Percentiles rank a stretch among this genome's conserved stretches.
Conservation (phyloP, 2,888 invertebrate genomes). For the Dioctria linearis region DNA sequence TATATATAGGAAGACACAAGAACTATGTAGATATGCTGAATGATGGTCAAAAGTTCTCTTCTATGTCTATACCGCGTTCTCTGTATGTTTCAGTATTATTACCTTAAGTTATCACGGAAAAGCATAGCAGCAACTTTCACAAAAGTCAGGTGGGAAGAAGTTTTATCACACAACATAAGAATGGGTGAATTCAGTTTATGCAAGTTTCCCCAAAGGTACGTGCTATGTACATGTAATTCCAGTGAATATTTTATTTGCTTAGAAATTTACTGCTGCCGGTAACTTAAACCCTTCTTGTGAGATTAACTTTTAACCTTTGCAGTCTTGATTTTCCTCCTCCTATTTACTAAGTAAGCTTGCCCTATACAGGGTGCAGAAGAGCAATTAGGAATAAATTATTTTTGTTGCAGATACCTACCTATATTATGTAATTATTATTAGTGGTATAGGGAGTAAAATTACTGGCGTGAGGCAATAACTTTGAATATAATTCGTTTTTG, state of each 20-base stretch:
- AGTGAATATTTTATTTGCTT: neutral
- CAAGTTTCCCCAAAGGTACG: neutral
- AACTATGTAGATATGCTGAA: too few relatives aligned
- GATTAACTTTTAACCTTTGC: constrained; percentile 2
- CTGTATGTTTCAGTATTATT: too few relatives aligned
- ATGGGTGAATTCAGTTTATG: neutral
- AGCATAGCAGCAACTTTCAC: neutral
- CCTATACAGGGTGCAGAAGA: too few relatives aligned
- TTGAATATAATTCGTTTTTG: too few relatives aligned
- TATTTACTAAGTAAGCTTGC: too few relatives aligned
- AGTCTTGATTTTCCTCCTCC: neutral
- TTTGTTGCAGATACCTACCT: too few relatives aligned
- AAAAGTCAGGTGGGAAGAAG: neutral
- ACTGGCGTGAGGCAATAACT: too few relatives aligned
- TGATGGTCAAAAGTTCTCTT: too few relatives aligned
- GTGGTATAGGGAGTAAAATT: too few relatives aligned
- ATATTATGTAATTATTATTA: too few relatives aligned
- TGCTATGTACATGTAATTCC: neutral
- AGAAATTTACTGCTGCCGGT: neutral
- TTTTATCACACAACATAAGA: neutral
- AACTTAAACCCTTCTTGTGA: neutral
- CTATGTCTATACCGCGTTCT: neutral
- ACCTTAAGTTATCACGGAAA: neutral
- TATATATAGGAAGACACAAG: too few relatives aligned
- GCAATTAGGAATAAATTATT: too few relatives aligned